These are phyloP conservation scores for Oreochromis niloticus DNA, from an alignment of 2,113 vertebrate species.

Conservation along the genomic window DNA sequence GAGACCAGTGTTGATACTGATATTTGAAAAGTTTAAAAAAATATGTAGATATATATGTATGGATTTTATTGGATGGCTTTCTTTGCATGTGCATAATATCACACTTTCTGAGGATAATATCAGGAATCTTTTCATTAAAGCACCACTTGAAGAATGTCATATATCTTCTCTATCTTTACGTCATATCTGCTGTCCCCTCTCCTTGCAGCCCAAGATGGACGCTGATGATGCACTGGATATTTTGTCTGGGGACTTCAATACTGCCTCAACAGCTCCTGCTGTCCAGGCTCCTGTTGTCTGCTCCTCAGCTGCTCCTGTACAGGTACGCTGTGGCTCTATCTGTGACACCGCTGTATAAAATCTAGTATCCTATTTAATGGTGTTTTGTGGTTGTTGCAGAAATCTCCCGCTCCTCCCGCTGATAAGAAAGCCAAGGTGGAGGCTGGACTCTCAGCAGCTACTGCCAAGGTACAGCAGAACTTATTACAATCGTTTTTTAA, in stretches of 20 bases:
- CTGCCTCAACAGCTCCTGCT: constrained; percentile 26
- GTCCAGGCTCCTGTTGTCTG: constrained; percentile 30
- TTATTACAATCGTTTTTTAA: background rate
- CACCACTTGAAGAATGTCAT: background rate
- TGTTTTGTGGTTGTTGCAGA: background rate
- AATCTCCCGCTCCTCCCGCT: constrained; percentile 43
- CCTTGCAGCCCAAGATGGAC: constrained; percentile 55
- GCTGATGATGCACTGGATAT: constrained; percentile 63
- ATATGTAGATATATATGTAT: background rate
- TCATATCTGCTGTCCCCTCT: background rate
- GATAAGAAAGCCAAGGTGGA: constrained; percentile 56
- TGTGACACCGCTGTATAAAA: background rate
- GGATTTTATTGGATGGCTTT: background rate
- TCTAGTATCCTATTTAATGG: background rate
- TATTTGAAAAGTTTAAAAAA: background rate
- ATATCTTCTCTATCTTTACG: background rate
- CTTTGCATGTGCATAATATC: background rate
- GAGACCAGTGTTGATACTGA: background rate
- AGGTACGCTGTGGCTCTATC: background rate
- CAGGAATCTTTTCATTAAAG: background rate
- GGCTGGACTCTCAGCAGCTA: background rate
- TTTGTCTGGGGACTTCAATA: constrained; percentile 60
- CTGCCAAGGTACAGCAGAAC: background rate
- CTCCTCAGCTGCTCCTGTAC: constrained; percentile 21
- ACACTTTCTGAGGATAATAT: background rate